Percentiles rank a stretch among this genome's conserved stretches.
Conservation (phyloP, 2,797 vertebrate genomes). For the Trachurus trachurus region DNA sequence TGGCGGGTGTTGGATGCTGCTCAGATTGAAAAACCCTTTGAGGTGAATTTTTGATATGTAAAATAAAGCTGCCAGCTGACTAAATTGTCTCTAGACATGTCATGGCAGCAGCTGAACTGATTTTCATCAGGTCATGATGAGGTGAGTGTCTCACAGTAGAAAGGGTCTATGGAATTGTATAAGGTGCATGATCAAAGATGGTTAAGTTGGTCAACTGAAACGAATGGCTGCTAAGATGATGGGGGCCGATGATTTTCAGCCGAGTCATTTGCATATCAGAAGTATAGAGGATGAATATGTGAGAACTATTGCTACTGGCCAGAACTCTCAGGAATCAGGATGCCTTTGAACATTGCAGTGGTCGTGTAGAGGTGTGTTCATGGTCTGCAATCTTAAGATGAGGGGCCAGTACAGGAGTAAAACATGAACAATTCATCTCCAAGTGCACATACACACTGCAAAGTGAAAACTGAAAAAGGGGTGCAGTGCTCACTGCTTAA, state of each 20-base stretch:
- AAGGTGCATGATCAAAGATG: conserved; percentile 39
- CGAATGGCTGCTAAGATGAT: not conserved
- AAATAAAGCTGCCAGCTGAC: not conserved
- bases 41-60: conserved; percentile 1
- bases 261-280: conserved; percentile 50
- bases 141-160: not conserved
- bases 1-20: not conserved
- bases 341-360: conserved; percentile 27
- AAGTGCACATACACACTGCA: conserved; percentile 13
- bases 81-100: conserved; percentile 9
- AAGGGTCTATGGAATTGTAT: conserved; percentile 1
- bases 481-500: conserved; percentile 1
- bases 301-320: conserved; percentile 25
- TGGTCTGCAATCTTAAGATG: conserved; percentile 11
- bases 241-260: conserved; percentile 26
- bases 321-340: conserved; percentile 4
- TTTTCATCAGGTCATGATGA: not conserved
- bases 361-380: conserved; percentile 16
- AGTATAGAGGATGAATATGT: conserved; percentile 17
- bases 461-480: not conserved
- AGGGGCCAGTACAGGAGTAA: conserved; percentile 2
- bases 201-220: conserved; percentile 27
- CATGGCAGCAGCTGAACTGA: not conserved
- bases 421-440: conserved; percentile 9
- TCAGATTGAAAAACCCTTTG: not conserved